phyloP scores from a whole-genome alignment of 2,888 invertebrate species.

The Drosophila yooni region DNA sequence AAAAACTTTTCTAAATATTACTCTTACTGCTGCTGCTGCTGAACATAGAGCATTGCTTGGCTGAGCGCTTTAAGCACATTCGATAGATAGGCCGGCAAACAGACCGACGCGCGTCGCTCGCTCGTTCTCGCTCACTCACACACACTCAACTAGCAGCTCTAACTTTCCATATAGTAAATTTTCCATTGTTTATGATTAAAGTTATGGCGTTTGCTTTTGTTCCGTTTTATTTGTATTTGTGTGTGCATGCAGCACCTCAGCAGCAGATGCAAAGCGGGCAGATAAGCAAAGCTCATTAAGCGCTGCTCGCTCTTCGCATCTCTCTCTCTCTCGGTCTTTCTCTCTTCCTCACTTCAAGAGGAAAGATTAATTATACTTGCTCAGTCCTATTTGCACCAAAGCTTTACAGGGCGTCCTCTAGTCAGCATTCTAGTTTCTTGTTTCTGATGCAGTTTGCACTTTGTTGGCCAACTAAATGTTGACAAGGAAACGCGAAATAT shows the following conservation, averaged over 20 bases:
- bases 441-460: slow-evolving; percentile 24
- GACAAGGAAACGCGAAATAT: slow-evolving; percentile 50
- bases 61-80: slow-evolving; percentile 54
- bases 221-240: slow-evolving; percentile 31
- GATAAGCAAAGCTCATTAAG: slow-evolving; percentile 55
- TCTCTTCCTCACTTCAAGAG: background rate
- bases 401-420: slow-evolving; percentile 1
- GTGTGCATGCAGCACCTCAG: slow-evolving; percentile 36
- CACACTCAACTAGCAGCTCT: slow-evolving; percentile 17
- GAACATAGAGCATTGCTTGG: slow-evolving; percentile 40
- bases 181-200: slow-evolving; percentile 75
- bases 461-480: slow-evolving; percentile 26
- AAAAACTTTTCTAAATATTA: slow-evolving; percentile 53
- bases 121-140: slow-evolving; percentile 11
- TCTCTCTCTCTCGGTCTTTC: background rate
- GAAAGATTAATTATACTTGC: slow-evolving; percentile 5
- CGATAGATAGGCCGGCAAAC: slow-evolving; percentile 47
- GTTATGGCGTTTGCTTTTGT: slow-evolving; percentile 58
- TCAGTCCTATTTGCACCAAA: background rate
- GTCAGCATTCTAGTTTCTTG: background rate
- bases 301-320: slow-evolving; percentile 2
- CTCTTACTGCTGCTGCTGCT: slow-evolving; percentile 22
- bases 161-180: slow-evolving; percentile 72
- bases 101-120: slow-evolving; percentile 8
- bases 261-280: slow-evolving; percentile 57